A percentile compares a stretch with the other conserved stretches of the same genome.
phyloP scores from a whole-genome alignment of 2,888 invertebrate genomes.

The Cryptus armator region DNA sequence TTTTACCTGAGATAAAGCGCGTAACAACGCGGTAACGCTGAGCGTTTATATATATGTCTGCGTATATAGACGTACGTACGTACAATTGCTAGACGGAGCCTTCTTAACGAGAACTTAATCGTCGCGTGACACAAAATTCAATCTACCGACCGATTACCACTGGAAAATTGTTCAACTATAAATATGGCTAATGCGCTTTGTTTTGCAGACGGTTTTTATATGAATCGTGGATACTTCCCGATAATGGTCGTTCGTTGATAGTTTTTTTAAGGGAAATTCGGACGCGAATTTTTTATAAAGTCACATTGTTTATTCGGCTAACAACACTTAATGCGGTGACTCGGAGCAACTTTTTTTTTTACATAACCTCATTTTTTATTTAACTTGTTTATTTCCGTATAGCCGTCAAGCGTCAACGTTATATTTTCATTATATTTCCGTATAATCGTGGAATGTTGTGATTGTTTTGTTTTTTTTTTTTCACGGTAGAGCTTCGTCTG shows the following conservation, averaged over 20 bases:
- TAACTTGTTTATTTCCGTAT: too few species aligned
- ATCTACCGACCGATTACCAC: conserved; percentile 40
- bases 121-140: conserved; percentile 54
- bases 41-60: too few species aligned
- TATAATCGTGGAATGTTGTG: not conserved
- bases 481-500: not conserved
- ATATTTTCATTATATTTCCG: not conserved
- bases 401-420: too few species aligned
- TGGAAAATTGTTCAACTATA: conserved; percentile 38
- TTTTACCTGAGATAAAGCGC: not conserved
- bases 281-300: not conserved
- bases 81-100: not conserved
- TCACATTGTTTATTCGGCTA: not conserved
- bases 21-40: conserved; percentile 31
- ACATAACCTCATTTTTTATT: too few species aligned
- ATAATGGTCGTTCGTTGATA: not conserved
- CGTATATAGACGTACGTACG: not conserved
- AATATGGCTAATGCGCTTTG: conserved; percentile 5
- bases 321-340: too few species aligned
- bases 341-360: too few species aligned
- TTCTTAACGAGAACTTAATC: conserved; percentile 59
- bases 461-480: too few species aligned
- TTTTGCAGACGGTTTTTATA: not conserved
- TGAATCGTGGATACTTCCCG: not conserved
- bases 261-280: not conserved